phyloP scores from a whole-genome alignment of 2,113 vertebrate genomes.

The Sander vitreus region DNA sequence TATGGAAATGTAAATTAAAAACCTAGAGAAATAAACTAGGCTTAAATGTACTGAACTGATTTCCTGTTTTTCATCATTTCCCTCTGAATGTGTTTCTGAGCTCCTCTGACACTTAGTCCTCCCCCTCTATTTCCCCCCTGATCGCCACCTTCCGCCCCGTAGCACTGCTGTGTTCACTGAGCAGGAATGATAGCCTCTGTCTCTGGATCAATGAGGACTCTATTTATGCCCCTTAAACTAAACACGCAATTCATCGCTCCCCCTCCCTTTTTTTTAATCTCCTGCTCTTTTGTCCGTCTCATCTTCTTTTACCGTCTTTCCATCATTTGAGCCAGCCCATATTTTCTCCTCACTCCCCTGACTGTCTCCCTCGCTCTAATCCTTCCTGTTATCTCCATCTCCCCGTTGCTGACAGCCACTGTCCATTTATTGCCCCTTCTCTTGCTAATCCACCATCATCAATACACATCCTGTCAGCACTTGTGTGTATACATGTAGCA shows the following conservation, averaged over 20 bases:
- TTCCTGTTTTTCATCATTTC: background rate
- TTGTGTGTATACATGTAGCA: constrained; percentile 31
- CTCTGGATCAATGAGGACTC: constrained; percentile 79
- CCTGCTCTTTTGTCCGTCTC: constrained; percentile 32
- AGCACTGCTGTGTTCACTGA: constrained; percentile 64
- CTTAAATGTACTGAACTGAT: background rate
- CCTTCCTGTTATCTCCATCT: constrained; percentile 70
- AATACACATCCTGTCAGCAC: constrained; percentile 64
- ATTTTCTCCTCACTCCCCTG: constrained; percentile 14
- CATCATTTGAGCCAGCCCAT: constrained; percentile 12
- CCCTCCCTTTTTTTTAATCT: constrained; percentile 31
- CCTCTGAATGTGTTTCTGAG: constrained; percentile 8
- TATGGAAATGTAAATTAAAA: background rate
- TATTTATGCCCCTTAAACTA: constrained; percentile 67
- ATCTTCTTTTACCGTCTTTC: constrained; percentile 35
- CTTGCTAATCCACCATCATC: constrained; percentile 61
- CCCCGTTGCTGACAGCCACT: constrained; percentile 62
- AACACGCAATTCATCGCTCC: constrained; percentile 16
- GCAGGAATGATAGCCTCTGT: constrained; percentile 77
- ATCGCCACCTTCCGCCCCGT: constrained; percentile 21
- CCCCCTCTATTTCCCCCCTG: background rate
- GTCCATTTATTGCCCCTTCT: constrained; percentile 66
- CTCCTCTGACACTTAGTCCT: constrained; percentile 21
- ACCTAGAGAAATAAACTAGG: background rate
- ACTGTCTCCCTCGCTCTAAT: constrained; percentile 8